Percentiles rank a stretch among this genome's conserved stretches.
phyloP scores from a whole-genome alignment of 2,797 vertebrate genomes.

The Aselliscus stoliczkanus region DNA sequence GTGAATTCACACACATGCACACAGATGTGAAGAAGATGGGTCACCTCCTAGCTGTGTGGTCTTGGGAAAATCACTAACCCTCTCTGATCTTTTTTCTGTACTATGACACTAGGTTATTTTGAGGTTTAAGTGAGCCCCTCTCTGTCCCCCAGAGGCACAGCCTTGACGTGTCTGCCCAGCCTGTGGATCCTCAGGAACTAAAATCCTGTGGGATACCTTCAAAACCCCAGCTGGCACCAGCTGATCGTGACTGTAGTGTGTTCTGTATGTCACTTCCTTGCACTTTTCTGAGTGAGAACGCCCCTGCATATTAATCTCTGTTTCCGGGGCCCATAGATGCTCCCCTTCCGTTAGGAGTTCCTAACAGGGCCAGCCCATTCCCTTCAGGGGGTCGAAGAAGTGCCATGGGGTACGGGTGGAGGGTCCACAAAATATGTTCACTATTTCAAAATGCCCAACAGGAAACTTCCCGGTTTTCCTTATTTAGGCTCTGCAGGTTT shows the following conservation, averaged over 20 bases:
- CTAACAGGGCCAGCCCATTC: too few relatives aligned
- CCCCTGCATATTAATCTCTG: background rate
- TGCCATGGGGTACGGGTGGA: too few relatives aligned
- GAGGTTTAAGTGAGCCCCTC: background rate
- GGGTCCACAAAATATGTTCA: background rate
- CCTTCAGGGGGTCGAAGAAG: background rate
- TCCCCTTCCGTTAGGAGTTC: background rate
- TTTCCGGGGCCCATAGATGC: background rate
- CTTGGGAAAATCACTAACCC: background rate
- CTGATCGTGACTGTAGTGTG: accelerated
- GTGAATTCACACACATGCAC: too few relatives aligned
- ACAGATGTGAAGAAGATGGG: accelerated
- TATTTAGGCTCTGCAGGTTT: background rate
- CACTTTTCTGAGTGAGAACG: background rate
- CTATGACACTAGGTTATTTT: background rate
- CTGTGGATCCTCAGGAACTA: background rate
- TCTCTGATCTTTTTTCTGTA: background rate
- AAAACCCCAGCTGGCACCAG: background rate
- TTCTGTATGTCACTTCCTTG: accelerated
- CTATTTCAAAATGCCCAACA: background rate
- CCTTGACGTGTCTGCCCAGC: background rate
- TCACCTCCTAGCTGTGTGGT: too few relatives aligned
- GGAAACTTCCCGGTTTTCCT: background rate
- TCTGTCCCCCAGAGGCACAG: background rate
- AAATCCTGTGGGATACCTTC: background rate